phyloP scores from a whole-genome alignment of 23 tunicate genomes.

The Halocynthia roretzi region DNA sequence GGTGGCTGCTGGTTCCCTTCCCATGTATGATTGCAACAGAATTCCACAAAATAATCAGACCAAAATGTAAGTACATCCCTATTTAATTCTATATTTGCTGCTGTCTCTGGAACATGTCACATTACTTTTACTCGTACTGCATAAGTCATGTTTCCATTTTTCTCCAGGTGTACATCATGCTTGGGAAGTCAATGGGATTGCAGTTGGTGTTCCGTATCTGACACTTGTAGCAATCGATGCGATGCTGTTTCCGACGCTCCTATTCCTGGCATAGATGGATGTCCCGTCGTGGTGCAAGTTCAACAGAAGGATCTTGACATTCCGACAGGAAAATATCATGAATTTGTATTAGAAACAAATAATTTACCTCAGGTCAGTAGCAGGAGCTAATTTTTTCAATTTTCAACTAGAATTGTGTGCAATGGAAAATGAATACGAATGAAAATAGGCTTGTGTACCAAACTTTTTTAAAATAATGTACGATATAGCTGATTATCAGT shows the following conservation, averaged over 20 bases:
- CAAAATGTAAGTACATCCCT: slow-evolving; percentile 8
- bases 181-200: slow-evolving; percentile 49
- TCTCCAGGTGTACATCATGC: slow-evolving; percentile 56
- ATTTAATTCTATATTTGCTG: too few relatives aligned
- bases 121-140: neutral
- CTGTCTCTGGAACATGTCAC: too few relatives aligned
- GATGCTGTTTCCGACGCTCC: neutral
- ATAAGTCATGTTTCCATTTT: neutral
- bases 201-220: slow-evolving; percentile 40
- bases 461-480: too few relatives aligned
- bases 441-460: too few relatives aligned
- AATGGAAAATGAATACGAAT: too few relatives aligned
- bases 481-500: too few relatives aligned
- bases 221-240: slow-evolving; percentile 11
- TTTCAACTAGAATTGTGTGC: too few relatives aligned
- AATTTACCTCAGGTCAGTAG: slow-evolving; percentile 12
- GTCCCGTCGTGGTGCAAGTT: slow-evolving; percentile 34
- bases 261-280: neutral
- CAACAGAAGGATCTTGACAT: slow-evolving; percentile 4
- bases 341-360: neutral
- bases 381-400: too few relatives aligned
- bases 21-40: slow-evolving; percentile 14
- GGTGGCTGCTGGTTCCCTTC: neutral
- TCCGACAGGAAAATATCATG: slow-evolving; percentile 9
- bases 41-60: neutral